A percentile compares a stretch with the other conserved stretches of the same genome.
These are phyloP conservation scores for Psammodynastes pulverulentus DNA, from an alignment of 2,113 vertebrate species.

Conservation along the genomic window DNA sequence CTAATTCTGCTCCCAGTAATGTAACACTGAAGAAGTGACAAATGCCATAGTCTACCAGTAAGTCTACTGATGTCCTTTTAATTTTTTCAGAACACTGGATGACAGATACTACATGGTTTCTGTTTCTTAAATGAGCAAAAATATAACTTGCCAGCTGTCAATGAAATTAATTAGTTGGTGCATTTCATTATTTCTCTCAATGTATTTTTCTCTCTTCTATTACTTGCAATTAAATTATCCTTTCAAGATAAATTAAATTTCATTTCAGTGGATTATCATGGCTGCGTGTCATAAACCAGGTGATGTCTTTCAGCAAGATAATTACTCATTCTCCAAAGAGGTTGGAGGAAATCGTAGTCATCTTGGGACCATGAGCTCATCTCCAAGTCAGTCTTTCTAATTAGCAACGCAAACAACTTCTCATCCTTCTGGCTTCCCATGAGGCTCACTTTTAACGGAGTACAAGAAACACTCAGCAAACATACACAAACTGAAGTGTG, in stretches of 20 bases:
- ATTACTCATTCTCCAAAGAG: constrained; percentile 33
- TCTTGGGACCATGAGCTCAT: constrained; percentile 37
- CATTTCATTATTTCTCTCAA: neutral
- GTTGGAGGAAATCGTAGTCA: constrained; percentile 28
- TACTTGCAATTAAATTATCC: constrained; percentile 13
- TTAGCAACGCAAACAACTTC: constrained; percentile 40
- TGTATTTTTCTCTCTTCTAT: neutral
- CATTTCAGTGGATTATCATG: constrained; percentile 30
- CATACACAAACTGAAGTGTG: neutral
- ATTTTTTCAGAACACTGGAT: neutral
- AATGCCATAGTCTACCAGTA: neutral
- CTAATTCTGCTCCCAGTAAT: neutral
- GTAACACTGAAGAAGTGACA: neutral
- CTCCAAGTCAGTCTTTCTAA: constrained; percentile 30
- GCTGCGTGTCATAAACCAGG: constrained; percentile 6
- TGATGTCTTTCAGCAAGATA: constrained; percentile 29
- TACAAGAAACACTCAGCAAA: constrained; percentile 28
- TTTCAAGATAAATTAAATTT: neutral
- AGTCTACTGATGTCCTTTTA: neutral
- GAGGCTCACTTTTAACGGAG: constrained; percentile 27
- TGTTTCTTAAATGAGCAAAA: neutral
- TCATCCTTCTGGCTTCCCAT: constrained; percentile 2
- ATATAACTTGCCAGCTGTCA: neutral
- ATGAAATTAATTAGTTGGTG: neutral
- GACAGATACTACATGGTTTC: neutral